These are phyloP conservation scores for Hydrochoerus hydrochaeris DNA, from an alignment of 2,113 vertebrate species.

Conservation along the genomic window DNA sequence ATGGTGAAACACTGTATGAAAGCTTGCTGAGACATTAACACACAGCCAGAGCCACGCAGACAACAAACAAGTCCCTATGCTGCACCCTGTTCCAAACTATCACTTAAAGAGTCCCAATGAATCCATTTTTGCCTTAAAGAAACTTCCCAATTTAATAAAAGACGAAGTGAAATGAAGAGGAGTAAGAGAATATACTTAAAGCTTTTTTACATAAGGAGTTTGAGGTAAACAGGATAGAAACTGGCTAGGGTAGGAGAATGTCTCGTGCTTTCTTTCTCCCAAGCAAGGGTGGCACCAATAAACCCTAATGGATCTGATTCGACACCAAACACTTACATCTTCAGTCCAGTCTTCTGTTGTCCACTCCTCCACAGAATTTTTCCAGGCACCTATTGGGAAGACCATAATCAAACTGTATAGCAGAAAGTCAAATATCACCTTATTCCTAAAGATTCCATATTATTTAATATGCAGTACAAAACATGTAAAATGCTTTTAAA, in stretches of 20 bases:
- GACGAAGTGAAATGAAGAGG: background rate
- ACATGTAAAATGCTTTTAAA: conserved; percentile 10
- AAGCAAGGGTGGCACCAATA: background rate
- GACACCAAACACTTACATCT: conserved; percentile 90
- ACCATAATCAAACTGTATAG: conserved; percentile 41
- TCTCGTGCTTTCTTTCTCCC: background rate
- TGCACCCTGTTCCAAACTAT: background rate
- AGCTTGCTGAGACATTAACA: conserved; percentile 10
- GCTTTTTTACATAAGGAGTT: background rate
- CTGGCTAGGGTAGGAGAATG: background rate
- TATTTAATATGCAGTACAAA: background rate
- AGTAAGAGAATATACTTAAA: background rate
- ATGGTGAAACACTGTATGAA: conserved; percentile 11
- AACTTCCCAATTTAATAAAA: background rate
- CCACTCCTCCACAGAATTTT: conserved; percentile 95
- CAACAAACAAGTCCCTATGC: background rate
- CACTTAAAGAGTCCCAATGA: background rate
- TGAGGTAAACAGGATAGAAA: background rate
- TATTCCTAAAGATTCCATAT: background rate
- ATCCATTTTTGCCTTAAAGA: conserved; percentile 4
- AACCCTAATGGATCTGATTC: background rate
- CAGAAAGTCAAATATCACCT: background rate
- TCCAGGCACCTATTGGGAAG: conserved; percentile 90
- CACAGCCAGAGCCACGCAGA: background rate
- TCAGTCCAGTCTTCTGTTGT: conserved; percentile 97